Conservation (phyloP, 1,140 invertebrate species). For the Telenomus remus region DNA sequence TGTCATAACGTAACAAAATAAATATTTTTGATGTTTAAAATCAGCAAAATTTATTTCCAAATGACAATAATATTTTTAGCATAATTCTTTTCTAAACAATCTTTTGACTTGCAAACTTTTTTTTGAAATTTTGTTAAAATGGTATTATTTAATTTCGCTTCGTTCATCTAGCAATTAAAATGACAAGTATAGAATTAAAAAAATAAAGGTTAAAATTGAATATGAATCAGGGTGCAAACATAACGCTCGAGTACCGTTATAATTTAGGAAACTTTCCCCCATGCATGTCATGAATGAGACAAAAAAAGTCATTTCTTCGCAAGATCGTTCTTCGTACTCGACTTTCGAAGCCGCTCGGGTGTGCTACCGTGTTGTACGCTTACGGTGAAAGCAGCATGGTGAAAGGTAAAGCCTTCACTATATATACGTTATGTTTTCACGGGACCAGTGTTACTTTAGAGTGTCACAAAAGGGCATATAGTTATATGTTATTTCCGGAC, state of each 20-base stretch:
- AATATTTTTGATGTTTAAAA: no score
- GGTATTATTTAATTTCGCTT: no score
- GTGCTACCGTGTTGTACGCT: constrained; percentile 39
- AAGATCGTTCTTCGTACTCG: constrained; percentile 54
- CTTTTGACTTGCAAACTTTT: no score
- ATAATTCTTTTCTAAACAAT: no score
- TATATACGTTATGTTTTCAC: constrained; percentile 36
- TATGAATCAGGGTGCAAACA: constrained; percentile 27
- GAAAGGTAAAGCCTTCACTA: constrained; percentile 51
- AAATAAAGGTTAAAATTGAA: background rate
- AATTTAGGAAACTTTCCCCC: constrained; percentile 44
- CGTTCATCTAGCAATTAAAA: no score
- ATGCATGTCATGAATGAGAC: constrained; percentile 24
- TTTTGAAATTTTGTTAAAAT: no score
- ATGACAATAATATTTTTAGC: no score
- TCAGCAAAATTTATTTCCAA: no score
- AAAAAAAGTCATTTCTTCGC: constrained; percentile 54
- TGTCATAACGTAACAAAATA: no score
- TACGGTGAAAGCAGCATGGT: constrained; percentile 58
- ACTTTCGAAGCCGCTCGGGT: constrained; percentile 59
- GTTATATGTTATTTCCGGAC: constrained; percentile 20
- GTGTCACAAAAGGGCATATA: constrained; percentile 36
- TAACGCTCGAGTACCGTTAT: constrained; percentile 32
- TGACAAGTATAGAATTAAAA: no score
- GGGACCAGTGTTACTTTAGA: constrained; percentile 32